These are phyloP conservation scores for Calliphora vicina DNA, from an alignment of 1,140 invertebrate species.

Conservation along the genomic window DNA sequence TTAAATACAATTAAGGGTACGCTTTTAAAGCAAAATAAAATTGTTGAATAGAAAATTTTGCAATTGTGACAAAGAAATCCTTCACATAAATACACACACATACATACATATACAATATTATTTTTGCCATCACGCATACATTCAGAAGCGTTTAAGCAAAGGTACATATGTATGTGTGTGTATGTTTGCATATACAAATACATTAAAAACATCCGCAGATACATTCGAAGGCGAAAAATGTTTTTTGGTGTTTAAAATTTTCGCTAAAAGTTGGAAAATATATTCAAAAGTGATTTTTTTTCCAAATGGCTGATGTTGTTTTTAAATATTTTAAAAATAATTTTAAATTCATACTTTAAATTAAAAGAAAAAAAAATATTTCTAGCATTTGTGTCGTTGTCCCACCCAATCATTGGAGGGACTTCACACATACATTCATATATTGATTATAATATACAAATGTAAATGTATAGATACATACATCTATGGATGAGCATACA, in stretches of 20 bases:
- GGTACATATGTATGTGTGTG: neutral
- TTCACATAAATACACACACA: neutral
- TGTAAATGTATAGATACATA: neutral
- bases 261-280: neutral
- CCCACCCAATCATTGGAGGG: slow-evolving; percentile 5
- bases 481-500: neutral
- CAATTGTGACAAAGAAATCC: neutral
- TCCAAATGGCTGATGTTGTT: neutral
- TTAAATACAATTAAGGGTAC: neutral
- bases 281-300: neutral
- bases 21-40: neutral
- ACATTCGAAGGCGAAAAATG: neutral
- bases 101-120: neutral
- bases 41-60: neutral
- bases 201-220: neutral
- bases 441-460: neutral
- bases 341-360: no score
- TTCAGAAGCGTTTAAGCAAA: neutral
- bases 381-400: neutral
- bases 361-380: neutral
- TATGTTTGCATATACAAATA: neutral
- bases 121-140: neutral
- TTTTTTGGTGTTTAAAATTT: neutral
- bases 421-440: neutral
- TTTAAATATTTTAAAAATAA: no score